Base-by-base conservation (phyloP, 1,140 invertebrate species). In the Caligus rogercresseyi region DNA sequence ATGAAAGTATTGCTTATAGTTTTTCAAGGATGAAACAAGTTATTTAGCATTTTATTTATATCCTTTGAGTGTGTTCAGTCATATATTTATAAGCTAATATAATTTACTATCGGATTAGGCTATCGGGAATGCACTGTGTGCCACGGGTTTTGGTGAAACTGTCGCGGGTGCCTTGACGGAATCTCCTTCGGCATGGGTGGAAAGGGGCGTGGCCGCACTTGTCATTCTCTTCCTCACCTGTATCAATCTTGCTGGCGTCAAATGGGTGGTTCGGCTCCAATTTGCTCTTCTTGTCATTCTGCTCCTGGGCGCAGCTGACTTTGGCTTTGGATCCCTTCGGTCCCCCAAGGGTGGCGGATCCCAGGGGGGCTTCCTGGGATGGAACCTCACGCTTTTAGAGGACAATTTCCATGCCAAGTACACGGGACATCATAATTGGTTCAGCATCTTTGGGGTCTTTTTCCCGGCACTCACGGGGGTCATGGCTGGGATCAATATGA, bases 401-500 rank as follows among this genome's bases (percentile, higher is more conserved):
- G 82, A 87, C 65, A 98, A 98, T 72, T 81, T 85, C 19, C 85
- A 83, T 72, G 78, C 89, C 0, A 75, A 80, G 56, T 95, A 90
- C 75, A 76, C 81, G 61, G 77, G 84, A 59, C 81, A 79, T 16
- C 83, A 89, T 66, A 85, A 80, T 62, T 92, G 88, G 86, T 93
- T 93, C 72, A 87, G 83, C 15, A 87, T 92, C 54, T 89, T 92
- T 74, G 89, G 89, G 51, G 86, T 94, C n/a, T 91, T 93, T 75
- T 89, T 95, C 75, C 86, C 91, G 57, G 89, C 92, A 54, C 82
- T 94, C 59, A 87, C 89, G 62, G 90, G 90, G 21, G 87, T 97
- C 54, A 78, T 97, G 64, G 89, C 92, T 52, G 93, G 93, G 52
- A 89, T 97, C 66, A 97, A 97, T 72, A 97, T 98, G 92, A 93